Base-by-base conservation (phyloP, 2,797 vertebrate genomes). In the Pangasius sanitwongsei region DNA sequence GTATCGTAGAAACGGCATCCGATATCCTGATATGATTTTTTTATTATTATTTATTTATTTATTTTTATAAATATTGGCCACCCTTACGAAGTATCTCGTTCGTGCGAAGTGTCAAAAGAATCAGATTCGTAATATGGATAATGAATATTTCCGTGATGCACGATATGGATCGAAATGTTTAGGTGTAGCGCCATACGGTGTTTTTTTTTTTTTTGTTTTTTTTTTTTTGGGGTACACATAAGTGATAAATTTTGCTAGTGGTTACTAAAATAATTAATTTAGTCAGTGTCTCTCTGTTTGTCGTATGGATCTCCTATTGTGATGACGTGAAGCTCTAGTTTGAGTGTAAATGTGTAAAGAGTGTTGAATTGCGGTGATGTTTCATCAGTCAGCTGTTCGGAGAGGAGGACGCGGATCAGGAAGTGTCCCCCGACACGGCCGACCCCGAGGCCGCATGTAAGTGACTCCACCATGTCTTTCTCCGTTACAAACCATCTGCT, bases 371-470 rank as follows among this genome's bases (percentile, higher is more conserved):
- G 34, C 16, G 37, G 2, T 84, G 61, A 25, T 63, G 34, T 44
- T 59, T 90, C 90, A n/a, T 93, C 37, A 99, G 98, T 94, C 99
- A 99, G 93, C 94, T 99, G 48, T 99, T 99, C 93, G 98, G 98
- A 91, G 99, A 99, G 93, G 98, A 99, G 92, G 99, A 99, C 91
- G 98, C 98, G 0, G 99, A 99, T 94, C 98, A 99, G 93, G 98
- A 99, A 93, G 99, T 99, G 3, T 99, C 99, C 0, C 99, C 99
- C 0, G 99, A 99, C 95, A 98, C 98, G 15, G 99, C 99, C 2
- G 99, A 99, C 92, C 99, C 99, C 28, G 99, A 99, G 93, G 98
- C 97, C 91, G 94, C 98, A 83, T 99, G 98, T 99, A 92, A 99
- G 98, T 97, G 31, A n/a, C 8, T 16, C n/a, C 28, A 7, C 4